Percentiles rank a stretch among this genome's conserved stretches.
phyloP scores from a whole-genome alignment of 2,797 vertebrate species.

The Taenioides sp. region DNA sequence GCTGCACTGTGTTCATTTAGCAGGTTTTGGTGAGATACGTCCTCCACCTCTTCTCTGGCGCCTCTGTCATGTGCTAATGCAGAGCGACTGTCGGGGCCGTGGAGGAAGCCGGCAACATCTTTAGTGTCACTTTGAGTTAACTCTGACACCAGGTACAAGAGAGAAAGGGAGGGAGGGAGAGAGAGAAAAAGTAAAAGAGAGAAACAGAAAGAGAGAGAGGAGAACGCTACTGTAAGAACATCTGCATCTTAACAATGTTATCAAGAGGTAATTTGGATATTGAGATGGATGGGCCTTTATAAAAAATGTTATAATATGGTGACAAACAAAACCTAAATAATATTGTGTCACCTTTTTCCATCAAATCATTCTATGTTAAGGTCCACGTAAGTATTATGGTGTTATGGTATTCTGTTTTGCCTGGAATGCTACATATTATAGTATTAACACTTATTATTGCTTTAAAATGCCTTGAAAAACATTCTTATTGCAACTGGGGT shows the following conservation, averaged over 20 bases:
- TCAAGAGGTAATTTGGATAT: background rate
- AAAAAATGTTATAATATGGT: background rate
- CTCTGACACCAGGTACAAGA: slow-evolving; percentile 50
- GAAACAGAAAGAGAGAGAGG: too few species aligned
- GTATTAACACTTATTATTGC: too few species aligned
- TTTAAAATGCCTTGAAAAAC: too few species aligned
- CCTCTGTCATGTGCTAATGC: slow-evolving; percentile 70
- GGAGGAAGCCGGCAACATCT: slow-evolving; percentile 74
- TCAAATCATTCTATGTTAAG: background rate
- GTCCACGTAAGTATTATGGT: too few species aligned
- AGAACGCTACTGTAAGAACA: slow-evolving; percentile 35
- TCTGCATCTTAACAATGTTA: slow-evolving; percentile 15
- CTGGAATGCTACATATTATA: too few species aligned
- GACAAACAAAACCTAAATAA: background rate
- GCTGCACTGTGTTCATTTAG: slow-evolving; percentile 55
- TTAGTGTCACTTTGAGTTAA: slow-evolving; percentile 75
- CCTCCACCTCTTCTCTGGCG: slow-evolving; percentile 54
- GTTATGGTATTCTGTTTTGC: background rate
- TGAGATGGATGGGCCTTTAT: background rate
- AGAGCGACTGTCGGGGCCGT: slow-evolving; percentile 64
- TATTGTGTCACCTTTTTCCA: background rate
- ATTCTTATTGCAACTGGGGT: too few species aligned
- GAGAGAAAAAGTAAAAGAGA: too few species aligned
- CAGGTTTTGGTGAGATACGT: slow-evolving; percentile 62
- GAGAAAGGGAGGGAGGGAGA: slow-evolving; percentile 3